Evolutionary conservation across 2,113 vertebrate species (phyloP).

Genomic region (Progne subis): DNA sequence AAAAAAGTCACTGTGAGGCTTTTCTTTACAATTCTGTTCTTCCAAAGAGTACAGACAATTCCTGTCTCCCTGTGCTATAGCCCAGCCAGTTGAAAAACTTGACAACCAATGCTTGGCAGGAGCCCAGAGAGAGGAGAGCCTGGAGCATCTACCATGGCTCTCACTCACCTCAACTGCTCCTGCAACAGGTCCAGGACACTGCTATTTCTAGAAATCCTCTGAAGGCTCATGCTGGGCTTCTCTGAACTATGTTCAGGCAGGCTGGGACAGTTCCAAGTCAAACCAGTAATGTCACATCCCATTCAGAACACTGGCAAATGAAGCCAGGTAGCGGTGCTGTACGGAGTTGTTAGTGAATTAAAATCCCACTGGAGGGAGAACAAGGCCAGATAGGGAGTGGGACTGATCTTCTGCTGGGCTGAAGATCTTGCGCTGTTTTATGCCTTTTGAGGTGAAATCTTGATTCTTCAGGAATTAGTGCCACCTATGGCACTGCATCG

Average conservation of each 20-base stretch:
- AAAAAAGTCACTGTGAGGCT: not conserved
- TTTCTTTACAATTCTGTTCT: not conserved
- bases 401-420: not conserved
- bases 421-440: not conserved
- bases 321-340: not conserved
- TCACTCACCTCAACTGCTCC: too few species aligned
- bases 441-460: not conserved
- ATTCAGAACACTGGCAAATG: not conserved
- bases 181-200: not conserved
- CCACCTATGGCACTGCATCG: accelerated
- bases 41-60: not conserved
- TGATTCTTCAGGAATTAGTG: not conserved
- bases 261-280: not conserved
- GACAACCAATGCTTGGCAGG: not conserved
- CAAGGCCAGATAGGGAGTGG: accelerated
- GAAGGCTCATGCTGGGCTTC: not conserved
- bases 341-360: accelerated
- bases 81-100: not conserved
- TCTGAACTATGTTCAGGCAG: not conserved
- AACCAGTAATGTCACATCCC: not conserved
- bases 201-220: not conserved
- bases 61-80: not conserved
- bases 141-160: not conserved
- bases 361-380: not conserved
- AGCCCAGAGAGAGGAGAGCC: not conserved